Base-by-base conservation (phyloP, 2,113 vertebrate genomes). In the Sturnira hondurensis region DNA sequence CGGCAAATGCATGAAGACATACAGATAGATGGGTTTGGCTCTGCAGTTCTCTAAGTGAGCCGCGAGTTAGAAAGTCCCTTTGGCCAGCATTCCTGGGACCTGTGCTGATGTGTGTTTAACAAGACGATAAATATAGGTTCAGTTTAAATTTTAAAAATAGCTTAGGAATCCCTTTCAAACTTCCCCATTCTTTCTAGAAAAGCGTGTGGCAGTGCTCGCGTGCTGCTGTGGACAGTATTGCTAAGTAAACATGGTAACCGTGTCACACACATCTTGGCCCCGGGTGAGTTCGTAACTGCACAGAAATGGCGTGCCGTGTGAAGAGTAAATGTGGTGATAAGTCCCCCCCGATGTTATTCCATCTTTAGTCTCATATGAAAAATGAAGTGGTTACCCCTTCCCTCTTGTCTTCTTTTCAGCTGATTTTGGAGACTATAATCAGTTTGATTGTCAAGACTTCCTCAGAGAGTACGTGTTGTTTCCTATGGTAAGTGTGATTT, bases 381-480 rank as follows among this genome's bases (percentile, higher is more conserved):
- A 82, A 50, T 10, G 47, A 77, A 77, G n/a, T n/a, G 1, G 24
- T 13, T 24, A 5, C 24, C 28, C 4, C 15, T 20, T 3, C 6
- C 28, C 38, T 36, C 0, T 43, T 26, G 38, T 86, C 90, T 52
- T 91, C 71, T 96, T 83, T 94, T 88, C 97, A 99, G 99, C 99
- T 96, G 99, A 99, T 98, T 99, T 99, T 98, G 99, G 99, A 98
- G 99, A 99, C 98, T 99, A 99, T 97, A 98, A 98, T 97, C 99
- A 99, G 82, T 99, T 99, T 98, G 98, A 98, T 97, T 99, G 99
- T 98, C 99, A 99, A 97, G 99, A 99, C 97, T 99, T 99, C 98
- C 99, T 99, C 97, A 98, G 99, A 97, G 99, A 99, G 82, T 99
- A 99, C 91, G 99, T 99, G 93, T 98, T 99, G 43, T 99, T 99